Evolutionary conservation across 2,113 vertebrate genomes (phyloP), one percentile per base, ranked within the genome.

Genomic region (Ammospiza nelsoni): DNA sequence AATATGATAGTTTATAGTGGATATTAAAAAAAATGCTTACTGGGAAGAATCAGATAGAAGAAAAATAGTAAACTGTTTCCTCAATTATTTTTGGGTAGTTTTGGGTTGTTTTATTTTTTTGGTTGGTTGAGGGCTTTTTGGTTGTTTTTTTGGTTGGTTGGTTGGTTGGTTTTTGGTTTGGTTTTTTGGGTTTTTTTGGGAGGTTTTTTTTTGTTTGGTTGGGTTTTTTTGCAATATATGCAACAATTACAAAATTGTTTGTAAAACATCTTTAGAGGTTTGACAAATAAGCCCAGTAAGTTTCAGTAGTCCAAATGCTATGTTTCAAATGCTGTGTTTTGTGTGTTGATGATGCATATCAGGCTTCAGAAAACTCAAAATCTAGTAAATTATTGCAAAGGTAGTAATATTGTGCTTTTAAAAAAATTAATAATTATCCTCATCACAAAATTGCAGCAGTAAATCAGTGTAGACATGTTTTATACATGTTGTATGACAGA

Each of bases 1-100:
- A 66, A 15, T 43, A 31, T 54, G 10, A 25, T 21, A 12, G 12
- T 35, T 86, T 67, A 54, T 39, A 54, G 71, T 1, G 2, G 9
- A n/a, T 57, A 37, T 37, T 58, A 0, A 0, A 74, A 65, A 90
- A 63, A 29, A 5, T 33, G 9, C 2, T 52, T 69, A 39, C 12
- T 65, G 4, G 14, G 17, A 21, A 81, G 15, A 84, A 57, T 58
- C 41, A 78, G 10, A 68, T 37, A 11, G 23, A 54, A 69, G 9
- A 51, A 5, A 68, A 80, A 35, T 33, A 87, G 48, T 37, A 65
- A 83, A 71, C 43, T 43, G 16, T 33, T 87, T 44, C 29, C 46
- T 5, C 7, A 59, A 17, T 9, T 25, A 1, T 10, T 43, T 43
- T 65, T 15, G 35, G 8, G 33, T 19, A 5, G 7, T 21, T 24